Evolutionary conservation across 2,113 vertebrate genomes (phyloP).

Genomic region (Chionomys nivalis): DNA sequence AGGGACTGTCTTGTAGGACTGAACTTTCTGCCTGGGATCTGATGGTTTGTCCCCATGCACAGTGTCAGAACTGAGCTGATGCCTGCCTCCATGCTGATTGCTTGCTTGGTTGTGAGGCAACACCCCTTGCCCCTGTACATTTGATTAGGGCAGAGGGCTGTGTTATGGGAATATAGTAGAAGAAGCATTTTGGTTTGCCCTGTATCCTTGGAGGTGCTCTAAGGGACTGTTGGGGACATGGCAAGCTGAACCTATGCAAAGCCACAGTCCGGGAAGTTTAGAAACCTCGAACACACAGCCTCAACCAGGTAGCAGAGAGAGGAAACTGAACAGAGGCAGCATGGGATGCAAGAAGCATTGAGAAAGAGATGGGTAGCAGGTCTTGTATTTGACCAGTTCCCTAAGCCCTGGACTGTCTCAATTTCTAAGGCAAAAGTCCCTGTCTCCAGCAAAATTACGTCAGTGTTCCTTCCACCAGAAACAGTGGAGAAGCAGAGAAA

Average conservation of each 20-base stretch:
- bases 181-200: not conserved
- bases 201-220: not conserved
- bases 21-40: not conserved
- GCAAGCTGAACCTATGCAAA: not conserved
- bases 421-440: constrained; percentile 55
- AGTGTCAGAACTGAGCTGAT: not conserved
- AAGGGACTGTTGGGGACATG: not conserved
- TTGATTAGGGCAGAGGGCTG: not conserved
- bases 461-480: not conserved
- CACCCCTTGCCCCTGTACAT: not conserved
- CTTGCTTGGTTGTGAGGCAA: not conserved
- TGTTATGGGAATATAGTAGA: not conserved
- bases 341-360: constrained; percentile 5
- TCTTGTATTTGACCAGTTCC: constrained; percentile 7
- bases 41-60: not conserved
- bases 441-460: not conserved
- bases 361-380: not conserved
- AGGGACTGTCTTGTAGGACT: not conserved
- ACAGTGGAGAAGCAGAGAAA: not conserved
- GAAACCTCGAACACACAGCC: not conserved
- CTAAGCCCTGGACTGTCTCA: not conserved
- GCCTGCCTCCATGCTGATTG: not conserved
- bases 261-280: constrained; percentile 8
- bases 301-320: not conserved
- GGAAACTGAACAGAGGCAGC: constrained; percentile 16